Conservation (phyloP, 2,797 vertebrate species). For the Onychomys arenicola region DNA sequence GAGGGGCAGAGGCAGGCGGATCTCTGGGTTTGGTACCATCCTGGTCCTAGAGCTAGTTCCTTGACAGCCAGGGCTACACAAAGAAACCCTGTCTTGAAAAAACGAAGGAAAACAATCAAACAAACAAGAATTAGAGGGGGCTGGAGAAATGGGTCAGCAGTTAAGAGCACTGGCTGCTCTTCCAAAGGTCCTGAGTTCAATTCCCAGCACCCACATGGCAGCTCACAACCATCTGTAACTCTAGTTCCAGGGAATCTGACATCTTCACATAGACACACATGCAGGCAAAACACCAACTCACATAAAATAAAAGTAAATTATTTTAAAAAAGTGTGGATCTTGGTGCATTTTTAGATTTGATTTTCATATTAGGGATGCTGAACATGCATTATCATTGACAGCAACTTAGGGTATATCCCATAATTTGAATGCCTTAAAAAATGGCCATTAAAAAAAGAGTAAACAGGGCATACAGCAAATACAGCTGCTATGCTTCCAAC, state of each 20-base stretch:
- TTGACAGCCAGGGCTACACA: not conserved
- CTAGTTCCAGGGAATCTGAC: too few relatives aligned
- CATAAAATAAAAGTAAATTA: not conserved
- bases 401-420: not conserved
- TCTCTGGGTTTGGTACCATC: not conserved
- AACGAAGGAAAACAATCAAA: too few relatives aligned
- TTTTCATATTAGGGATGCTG: not conserved
- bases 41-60: not conserved
- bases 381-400: not conserved
- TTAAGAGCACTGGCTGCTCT: too few relatives aligned
- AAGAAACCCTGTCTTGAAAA: not conserved
- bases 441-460: not conserved
- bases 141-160: too few relatives aligned
- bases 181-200: too few relatives aligned
- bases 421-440: slow-evolving; percentile 3
- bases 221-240: too few relatives aligned
- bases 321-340: not conserved
- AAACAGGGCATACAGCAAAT: slow-evolving; percentile 25
- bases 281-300: not conserved
- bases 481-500: not conserved
- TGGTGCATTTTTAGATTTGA: not conserved
- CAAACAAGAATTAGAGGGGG: too few relatives aligned
- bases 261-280: too few relatives aligned
- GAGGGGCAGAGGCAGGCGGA: not conserved
- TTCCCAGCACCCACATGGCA: too few relatives aligned